Evolutionary conservation across 2,888 invertebrate species (phyloP).

Genomic region (Drosophila hamatofila): DNA sequence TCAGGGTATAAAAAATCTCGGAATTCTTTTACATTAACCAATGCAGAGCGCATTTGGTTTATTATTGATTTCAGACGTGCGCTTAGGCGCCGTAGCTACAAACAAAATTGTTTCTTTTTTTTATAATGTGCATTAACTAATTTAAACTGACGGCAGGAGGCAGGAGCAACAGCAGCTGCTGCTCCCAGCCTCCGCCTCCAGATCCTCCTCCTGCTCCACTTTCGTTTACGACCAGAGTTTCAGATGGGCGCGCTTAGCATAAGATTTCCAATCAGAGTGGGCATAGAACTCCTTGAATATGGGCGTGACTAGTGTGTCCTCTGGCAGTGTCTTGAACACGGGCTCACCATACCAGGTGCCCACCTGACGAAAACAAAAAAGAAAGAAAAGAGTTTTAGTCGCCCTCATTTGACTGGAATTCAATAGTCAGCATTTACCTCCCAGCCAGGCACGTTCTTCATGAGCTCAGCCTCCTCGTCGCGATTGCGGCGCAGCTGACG

Average conservation of each 20-base stretch:
- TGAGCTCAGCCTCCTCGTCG: slow-evolving; percentile 93
- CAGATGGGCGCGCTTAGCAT: slow-evolving; percentile 86
- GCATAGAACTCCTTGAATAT: slow-evolving; percentile 90
- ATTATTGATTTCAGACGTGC: slow-evolving; percentile 47
- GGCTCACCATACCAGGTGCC: slow-evolving; percentile 95
- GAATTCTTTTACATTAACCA: slow-evolving; percentile 34
- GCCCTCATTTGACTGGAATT: neutral
- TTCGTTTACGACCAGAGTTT: slow-evolving; percentile 86
- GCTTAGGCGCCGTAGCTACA: slow-evolving; percentile 59
- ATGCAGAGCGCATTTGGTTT: slow-evolving; percentile 42
- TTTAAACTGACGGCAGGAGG: slow-evolving; percentile 7
- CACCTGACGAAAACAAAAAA: slow-evolving; percentile 63
- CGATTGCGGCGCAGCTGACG: slow-evolving; percentile 92
- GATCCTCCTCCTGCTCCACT: neutral
- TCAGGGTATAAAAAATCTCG: too few relatives aligned
- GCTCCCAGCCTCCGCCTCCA: neutral
- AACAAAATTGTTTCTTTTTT: slow-evolving; percentile 41
- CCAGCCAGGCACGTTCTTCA: slow-evolving; percentile 97
- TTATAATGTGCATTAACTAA: slow-evolving; percentile 64
- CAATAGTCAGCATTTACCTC: slow-evolving; percentile 85
- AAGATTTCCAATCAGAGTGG: slow-evolving; percentile 87
- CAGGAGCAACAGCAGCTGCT: neutral
- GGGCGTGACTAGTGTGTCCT: slow-evolving; percentile 89
- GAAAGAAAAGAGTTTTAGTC: neutral
- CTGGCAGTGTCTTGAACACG: slow-evolving; percentile 89